Conservation (phyloP, 2,888 invertebrate genomes). For the Scaptomyza flava region DNA sequence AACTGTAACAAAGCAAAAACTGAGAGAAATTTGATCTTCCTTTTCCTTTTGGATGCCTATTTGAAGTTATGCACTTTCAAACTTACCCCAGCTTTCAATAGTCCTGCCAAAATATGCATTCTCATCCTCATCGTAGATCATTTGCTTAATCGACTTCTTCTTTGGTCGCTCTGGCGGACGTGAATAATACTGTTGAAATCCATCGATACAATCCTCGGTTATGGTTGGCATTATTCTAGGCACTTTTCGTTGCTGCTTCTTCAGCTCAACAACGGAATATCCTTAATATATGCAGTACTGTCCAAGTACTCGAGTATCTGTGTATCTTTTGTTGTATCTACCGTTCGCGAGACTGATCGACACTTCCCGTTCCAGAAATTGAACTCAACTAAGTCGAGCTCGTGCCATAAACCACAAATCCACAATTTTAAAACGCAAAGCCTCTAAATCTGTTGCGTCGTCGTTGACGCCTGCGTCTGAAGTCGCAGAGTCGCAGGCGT, state of each 20-base stretch:
- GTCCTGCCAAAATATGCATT: constrained; percentile 91
- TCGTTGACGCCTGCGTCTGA: constrained; percentile 44
- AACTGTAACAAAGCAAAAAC: constrained; percentile 18
- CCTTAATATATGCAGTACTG: constrained; percentile 24
- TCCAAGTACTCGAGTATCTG: background rate
- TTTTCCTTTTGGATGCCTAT: too few species aligned
- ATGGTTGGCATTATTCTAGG: constrained; percentile 82
- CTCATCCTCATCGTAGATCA: constrained; percentile 91
- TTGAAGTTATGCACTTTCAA: background rate
- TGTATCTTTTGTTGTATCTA: background rate
- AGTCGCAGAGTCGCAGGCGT: constrained; percentile 42
- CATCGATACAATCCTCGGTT: constrained; percentile 85
- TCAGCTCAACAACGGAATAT: constrained; percentile 29
- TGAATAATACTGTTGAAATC: constrained; percentile 88
- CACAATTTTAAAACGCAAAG: constrained; percentile 20
- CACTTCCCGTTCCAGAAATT: constrained; percentile 72
- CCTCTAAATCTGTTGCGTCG: constrained; percentile 21
- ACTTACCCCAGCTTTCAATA: constrained; percentile 93
- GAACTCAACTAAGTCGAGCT: constrained; percentile 64
- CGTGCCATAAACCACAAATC: constrained; percentile 59
- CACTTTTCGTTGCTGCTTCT: constrained; percentile 22
- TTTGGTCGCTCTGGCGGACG: constrained; percentile 87
- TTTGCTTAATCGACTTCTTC: constrained; percentile 87
- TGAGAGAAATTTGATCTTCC: background rate
- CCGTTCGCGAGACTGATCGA: constrained; percentile 61